Evolutionary conservation across 2,888 invertebrate species (phyloP).

Genomic region (Dryomyza anilis): DNA sequence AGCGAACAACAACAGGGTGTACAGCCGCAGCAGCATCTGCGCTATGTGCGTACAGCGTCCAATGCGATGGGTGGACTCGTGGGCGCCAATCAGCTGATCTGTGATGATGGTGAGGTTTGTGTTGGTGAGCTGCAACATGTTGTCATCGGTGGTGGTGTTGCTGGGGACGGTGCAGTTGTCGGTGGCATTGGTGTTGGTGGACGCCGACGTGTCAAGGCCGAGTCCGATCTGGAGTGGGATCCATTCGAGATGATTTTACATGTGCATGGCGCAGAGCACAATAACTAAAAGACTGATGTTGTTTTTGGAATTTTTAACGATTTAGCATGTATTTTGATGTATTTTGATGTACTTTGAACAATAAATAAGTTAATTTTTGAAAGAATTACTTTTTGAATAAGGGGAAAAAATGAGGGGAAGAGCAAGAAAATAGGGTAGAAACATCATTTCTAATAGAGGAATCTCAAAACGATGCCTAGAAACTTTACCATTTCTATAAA

Average conservation of each 20-base stretch:
- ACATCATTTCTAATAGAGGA: too few relatives aligned
- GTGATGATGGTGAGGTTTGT: constrained; percentile 32
- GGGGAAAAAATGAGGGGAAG: too few relatives aligned
- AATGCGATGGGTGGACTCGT: constrained; percentile 6
- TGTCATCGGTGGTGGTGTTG: too few relatives aligned
- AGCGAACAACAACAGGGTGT: constrained; percentile 45
- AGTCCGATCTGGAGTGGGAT: constrained; percentile 54
- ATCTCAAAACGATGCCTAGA: too few relatives aligned
- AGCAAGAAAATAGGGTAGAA: too few relatives aligned
- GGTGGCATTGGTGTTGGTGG: not conserved
- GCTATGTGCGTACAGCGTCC: constrained; percentile 15
- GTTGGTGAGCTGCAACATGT: constrained; percentile 33
- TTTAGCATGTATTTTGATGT: not conserved
- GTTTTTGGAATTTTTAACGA: not conserved
- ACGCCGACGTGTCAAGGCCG: constrained; percentile 49
- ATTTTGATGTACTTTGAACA: not conserved
- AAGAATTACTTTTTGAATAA: too few relatives aligned
- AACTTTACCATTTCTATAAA: too few relatives aligned
- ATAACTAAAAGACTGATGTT: constrained; percentile 35
- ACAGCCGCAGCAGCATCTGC: not conserved
- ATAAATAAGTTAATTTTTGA: not conserved
- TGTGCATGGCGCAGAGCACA: constrained; percentile 52
- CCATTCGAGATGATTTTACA: constrained; percentile 57
- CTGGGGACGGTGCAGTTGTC: constrained; percentile 28
- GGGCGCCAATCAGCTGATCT: not conserved